Conservation (phyloP, 1,140 invertebrate species). For the Cotesia vestalis region DNA sequence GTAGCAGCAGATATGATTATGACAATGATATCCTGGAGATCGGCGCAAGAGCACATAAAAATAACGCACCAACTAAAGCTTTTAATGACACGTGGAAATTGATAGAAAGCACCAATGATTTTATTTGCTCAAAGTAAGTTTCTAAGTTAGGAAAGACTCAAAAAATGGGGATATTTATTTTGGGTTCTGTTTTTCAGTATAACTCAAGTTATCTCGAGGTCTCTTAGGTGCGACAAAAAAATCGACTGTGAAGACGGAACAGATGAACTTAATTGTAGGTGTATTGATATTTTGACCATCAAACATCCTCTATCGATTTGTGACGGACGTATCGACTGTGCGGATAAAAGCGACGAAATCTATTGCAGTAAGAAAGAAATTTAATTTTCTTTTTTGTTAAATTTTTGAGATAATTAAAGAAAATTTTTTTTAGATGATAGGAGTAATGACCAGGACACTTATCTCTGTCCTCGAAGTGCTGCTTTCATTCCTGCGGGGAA, state of each 20-base stretch:
- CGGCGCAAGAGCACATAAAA: too few relatives aligned
- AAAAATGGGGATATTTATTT: constrained; percentile 12
- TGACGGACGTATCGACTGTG: constrained; percentile 81
- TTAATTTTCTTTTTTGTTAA: constrained; percentile 10
- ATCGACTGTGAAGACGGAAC: constrained; percentile 85
- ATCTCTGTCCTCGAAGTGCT: constrained; percentile 68
- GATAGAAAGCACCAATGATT: not conserved
- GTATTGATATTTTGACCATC: constrained; percentile 73
- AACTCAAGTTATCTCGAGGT: constrained; percentile 70
- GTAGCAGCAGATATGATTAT: too few relatives aligned
- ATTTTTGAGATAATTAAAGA: not conserved
- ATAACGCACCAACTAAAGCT: too few relatives aligned
- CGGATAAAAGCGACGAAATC: constrained; percentile 78
- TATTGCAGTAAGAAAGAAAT: constrained; percentile 68
- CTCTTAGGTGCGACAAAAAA: constrained; percentile 73
- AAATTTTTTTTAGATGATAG: constrained; percentile 65
- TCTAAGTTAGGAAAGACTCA: not conserved
- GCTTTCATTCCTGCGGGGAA: constrained; percentile 68
- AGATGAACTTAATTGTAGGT: constrained; percentile 80
- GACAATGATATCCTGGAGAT: too few relatives aligned
- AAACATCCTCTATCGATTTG: constrained; percentile 72
- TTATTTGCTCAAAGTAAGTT: not conserved
- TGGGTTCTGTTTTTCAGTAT: constrained; percentile 65
- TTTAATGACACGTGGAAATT: too few relatives aligned
- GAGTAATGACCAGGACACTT: constrained; percentile 59